A percentile compares a stretch with the other conserved stretches of the same genome.
Conservation (phyloP, 2,113 vertebrate genomes). For the Synchiropus splendidus region DNA sequence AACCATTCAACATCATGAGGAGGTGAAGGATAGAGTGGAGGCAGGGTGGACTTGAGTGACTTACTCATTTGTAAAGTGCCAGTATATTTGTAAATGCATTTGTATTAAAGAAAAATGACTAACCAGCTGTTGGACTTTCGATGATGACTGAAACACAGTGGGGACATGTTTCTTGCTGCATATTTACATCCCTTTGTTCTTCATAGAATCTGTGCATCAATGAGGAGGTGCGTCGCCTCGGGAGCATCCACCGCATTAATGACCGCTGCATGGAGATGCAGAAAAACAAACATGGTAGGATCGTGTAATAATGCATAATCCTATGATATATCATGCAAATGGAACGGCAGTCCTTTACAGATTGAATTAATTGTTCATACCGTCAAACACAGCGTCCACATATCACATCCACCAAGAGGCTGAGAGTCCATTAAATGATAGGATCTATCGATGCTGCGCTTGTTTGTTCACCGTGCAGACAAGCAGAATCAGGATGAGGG, state of each 20-base stretch:
- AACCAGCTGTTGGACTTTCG: too few relatives aligned
- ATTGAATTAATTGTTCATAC: not conserved
- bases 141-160: too few relatives aligned
- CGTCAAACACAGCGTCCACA: not conserved
- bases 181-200: not conserved
- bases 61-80: not conserved
- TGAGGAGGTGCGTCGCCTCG: slow-evolving; percentile 74
- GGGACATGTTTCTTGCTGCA: too few relatives aligned
- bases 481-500: slow-evolving; percentile 49
- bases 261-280: slow-evolving; percentile 93
- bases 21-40: too few relatives aligned
- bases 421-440: not conserved
- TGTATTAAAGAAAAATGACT: not conserved
- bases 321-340: too few relatives aligned
- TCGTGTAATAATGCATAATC: not conserved
- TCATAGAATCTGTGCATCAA: slow-evolving; percentile 87
- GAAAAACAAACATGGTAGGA: slow-evolving; percentile 79
- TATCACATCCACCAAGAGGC: not conserved
- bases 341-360: too few relatives aligned
- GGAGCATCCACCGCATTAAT: slow-evolving; percentile 81
- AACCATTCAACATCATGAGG: too few relatives aligned
- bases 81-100: not conserved
- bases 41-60: not conserved
- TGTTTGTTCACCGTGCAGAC: slow-evolving; percentile 25
- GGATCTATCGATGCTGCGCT: not conserved